phyloP scores from a whole-genome alignment of 2,113 vertebrate genomes.

The Chinchilla lanigera region DNA sequence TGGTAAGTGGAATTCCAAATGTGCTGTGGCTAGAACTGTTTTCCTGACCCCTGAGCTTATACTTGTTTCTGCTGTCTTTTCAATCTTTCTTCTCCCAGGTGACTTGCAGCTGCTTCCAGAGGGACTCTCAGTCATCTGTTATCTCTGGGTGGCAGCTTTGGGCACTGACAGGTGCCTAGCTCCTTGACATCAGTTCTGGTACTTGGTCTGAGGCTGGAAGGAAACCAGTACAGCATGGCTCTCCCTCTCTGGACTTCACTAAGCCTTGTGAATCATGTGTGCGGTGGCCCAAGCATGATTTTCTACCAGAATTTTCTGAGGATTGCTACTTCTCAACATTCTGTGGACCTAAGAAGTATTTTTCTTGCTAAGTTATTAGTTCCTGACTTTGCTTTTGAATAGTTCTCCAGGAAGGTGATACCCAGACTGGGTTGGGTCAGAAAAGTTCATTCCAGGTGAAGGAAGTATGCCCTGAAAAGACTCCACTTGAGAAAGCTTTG shows the following conservation, averaged over 20 bases:
- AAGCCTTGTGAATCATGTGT: background rate
- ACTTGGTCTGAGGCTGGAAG: background rate
- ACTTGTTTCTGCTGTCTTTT: background rate
- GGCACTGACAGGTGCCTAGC: no score
- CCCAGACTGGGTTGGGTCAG: background rate
- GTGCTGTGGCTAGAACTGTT: background rate
- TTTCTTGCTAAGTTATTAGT: background rate
- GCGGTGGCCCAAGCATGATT: background rate
- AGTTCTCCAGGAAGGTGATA: background rate
- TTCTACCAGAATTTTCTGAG: constrained; percentile 20
- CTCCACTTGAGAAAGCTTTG: background rate
- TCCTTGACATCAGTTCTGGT: background rate
- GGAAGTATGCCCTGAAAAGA: background rate
- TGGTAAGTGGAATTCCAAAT: background rate
- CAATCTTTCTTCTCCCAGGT: background rate
- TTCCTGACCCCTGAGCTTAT: background rate
- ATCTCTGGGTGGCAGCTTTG: background rate
- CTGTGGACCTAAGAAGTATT: background rate
- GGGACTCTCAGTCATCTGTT: background rate
- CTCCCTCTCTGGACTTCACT: background rate
- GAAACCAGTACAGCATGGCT: background rate
- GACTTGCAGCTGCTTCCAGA: background rate
- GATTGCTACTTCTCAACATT: background rate
- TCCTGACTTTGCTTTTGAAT: background rate
- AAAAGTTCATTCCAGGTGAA: background rate